Evolutionary conservation across 2,797 vertebrate genomes (phyloP).

Genomic region (Onychomys arenicola): DNA sequence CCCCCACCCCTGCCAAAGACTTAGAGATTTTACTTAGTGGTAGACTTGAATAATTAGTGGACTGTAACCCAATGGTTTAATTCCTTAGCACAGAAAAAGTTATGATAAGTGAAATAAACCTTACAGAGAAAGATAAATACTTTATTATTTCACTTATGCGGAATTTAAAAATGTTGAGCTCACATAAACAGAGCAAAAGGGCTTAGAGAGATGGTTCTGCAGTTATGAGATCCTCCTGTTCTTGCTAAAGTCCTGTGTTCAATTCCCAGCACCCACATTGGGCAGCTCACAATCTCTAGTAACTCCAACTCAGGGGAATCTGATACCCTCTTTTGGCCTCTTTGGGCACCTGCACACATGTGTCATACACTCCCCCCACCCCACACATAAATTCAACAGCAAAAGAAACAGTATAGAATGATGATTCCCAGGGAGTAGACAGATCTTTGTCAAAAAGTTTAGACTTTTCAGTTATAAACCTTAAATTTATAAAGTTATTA

Average conservation of each 20-base stretch:
- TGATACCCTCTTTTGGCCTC: neutral
- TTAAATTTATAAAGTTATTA: neutral
- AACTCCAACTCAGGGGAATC: neutral
- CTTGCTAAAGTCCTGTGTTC: neutral
- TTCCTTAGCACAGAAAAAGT: neutral
- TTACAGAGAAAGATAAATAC: neutral
- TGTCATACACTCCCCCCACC: too few relatives aligned
- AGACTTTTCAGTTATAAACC: neutral
- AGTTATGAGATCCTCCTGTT: neutral
- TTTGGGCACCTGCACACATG: neutral
- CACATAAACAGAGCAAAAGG: neutral
- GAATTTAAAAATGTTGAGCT: neutral
- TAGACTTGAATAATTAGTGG: neutral
- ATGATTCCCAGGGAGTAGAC: neutral
- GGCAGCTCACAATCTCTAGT: neutral
- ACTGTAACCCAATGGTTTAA: neutral
- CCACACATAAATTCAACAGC: neutral
- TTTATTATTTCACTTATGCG: neutral
- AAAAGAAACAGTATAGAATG: neutral
- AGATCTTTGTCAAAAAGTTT: neutral
- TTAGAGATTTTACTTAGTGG: neutral
- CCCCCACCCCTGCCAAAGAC: accelerated
- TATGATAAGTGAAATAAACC: neutral
- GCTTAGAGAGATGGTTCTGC: neutral
- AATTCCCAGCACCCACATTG: neutral